These are phyloP conservation scores for Regulus satrapa DNA, from an alignment of 2,113 vertebrate genomes.

Conservation along the genomic window DNA sequence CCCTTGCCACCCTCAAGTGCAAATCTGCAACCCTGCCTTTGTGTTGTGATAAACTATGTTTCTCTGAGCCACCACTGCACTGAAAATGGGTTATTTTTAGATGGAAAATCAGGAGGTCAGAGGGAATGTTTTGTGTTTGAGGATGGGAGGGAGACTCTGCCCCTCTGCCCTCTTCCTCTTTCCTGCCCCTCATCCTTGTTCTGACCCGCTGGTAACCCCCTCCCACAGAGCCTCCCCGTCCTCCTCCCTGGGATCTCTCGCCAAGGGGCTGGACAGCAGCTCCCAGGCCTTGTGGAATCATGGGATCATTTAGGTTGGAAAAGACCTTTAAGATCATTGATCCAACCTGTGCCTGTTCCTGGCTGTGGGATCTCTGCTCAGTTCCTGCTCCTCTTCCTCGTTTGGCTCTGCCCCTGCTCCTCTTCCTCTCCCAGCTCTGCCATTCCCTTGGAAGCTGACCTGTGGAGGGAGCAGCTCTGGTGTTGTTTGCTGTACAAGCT, in stretches of 20 bases:
- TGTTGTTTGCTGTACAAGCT: conserved; percentile 4
- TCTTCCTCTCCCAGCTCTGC: background rate
- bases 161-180: background rate
- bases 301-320: background rate
- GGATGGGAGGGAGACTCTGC: background rate
- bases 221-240: background rate
- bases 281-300: background rate
- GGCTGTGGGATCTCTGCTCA: accelerated
- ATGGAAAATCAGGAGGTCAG: background rate
- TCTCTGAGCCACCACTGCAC: accelerated
- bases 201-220: background rate
- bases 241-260: background rate
- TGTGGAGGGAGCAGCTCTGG: background rate
- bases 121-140: conserved; percentile 21
- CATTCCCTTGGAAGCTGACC: background rate
- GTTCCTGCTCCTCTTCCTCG: too few relatives aligned
- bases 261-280: background rate
- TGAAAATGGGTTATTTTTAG: background rate
- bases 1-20: background rate
- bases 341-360: background rate
- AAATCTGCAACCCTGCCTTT: background rate
- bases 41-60: background rate
- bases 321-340: background rate
- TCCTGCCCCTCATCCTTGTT: background rate
- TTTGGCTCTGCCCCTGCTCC: background rate